Conservation (phyloP, 1,140 invertebrate species). For the Cryptotermes secundus region DNA sequence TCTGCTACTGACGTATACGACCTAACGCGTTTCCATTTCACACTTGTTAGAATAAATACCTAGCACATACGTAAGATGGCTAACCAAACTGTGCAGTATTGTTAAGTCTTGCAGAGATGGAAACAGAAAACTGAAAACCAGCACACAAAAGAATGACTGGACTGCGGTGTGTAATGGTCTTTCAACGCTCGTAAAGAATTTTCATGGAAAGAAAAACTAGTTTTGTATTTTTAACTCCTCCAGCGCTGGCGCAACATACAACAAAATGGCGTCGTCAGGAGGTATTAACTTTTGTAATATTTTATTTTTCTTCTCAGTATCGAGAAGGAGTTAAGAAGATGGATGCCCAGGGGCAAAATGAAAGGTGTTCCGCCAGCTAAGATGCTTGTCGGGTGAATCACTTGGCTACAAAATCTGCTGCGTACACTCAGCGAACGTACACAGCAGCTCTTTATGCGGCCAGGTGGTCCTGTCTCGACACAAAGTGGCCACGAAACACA, state of each 20-base stretch:
- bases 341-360: neutral
- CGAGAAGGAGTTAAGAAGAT: neutral
- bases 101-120: neutral
- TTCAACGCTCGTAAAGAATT: neutral
- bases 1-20: no score
- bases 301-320: neutral
- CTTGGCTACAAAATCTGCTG: neutral
- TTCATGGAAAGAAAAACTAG: constrained; percentile 1
- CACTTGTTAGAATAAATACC: neutral
- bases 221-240: neutral
- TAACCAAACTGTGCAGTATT: neutral
- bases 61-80: neutral
- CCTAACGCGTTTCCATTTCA: neutral
- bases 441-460: no score
- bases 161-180: neutral
- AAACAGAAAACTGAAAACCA: neutral
- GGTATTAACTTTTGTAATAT: neutral
- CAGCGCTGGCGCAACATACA: neutral
- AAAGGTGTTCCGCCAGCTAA: neutral
- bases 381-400: constrained; percentile 4
- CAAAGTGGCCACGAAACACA: no score
- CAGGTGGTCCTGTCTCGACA: no score
- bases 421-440: neutral
- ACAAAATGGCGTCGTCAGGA: neutral
- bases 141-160: neutral